A percentile compares a stretch with the other conserved stretches of the same genome.
Evolutionary conservation across 2,888 invertebrate species (phyloP).

Genomic region (Nomada ruficornis): DNA sequence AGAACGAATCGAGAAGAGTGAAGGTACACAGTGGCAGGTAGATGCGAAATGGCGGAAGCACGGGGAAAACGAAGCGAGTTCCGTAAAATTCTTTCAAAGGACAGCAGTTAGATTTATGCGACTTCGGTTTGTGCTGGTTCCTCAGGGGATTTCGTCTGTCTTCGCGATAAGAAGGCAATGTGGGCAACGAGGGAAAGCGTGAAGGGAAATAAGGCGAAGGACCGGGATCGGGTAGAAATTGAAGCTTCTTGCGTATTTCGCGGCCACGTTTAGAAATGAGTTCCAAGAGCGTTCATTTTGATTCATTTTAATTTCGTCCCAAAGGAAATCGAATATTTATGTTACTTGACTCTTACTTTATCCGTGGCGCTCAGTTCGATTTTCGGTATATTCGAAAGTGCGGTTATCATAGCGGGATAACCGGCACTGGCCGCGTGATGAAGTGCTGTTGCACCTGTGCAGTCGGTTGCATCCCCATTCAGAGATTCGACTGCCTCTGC

Average conservation of each 20-base stretch:
- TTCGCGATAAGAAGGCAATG: constrained; percentile 53
- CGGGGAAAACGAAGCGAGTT: constrained; percentile 7
- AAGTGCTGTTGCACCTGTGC: constrained; percentile 90
- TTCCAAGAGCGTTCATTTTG: no score
- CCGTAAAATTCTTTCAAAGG: constrained; percentile 40
- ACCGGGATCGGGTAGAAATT: constrained; percentile 39
- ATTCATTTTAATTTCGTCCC: no score
- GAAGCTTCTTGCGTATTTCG: constrained; percentile 23
- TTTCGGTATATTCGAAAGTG: constrained; percentile 86
- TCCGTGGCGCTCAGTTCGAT: constrained; percentile 89
- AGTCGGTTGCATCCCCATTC: constrained; percentile 87
- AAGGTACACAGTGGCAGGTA: background rate
- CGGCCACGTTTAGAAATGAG: background rate
- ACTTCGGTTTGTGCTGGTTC: constrained; percentile 20
- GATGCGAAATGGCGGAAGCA: background rate
- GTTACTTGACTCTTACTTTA: constrained; percentile 85
- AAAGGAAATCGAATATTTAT: background rate
- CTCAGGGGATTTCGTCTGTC: constrained; percentile 57
- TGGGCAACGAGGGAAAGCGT: constrained; percentile 24
- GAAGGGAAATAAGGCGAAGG: background rate
- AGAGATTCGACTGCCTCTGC: constrained; percentile 87
- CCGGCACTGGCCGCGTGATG: constrained; percentile 92
- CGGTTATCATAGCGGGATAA: constrained; percentile 87
- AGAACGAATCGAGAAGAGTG: background rate
- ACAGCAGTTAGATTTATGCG: constrained; percentile 36